Evolutionary conservation across 1,140 invertebrate genomes (phyloP).

Genomic region (Drosophila ananassae): DNA sequence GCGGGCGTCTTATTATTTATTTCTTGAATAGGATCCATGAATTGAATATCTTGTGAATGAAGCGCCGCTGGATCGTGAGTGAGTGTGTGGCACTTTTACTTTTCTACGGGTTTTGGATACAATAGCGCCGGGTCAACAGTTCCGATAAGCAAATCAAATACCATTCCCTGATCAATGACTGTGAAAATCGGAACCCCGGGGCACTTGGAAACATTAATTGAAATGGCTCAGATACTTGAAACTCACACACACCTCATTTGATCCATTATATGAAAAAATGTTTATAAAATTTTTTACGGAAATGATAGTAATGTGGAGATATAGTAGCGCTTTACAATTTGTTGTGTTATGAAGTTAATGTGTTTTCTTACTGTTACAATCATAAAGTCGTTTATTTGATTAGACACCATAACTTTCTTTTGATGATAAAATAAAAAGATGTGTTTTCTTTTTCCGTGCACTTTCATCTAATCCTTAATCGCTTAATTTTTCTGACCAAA

Average conservation of each 20-base stretch:
- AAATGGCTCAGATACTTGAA: constrained; percentile 14
- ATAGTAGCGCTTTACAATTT: neutral
- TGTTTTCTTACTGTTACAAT: neutral
- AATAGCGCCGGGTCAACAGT: constrained; percentile 32
- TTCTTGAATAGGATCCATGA: constrained; percentile 58
- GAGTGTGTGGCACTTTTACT: constrained; percentile 65
- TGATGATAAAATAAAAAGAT: neutral
- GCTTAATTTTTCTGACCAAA: neutral
- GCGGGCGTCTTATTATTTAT: constrained; percentile 46
- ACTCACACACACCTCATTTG: neutral
- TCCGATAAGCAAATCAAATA: constrained; percentile 34
- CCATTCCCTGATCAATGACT: constrained; percentile 38
- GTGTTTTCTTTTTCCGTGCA: neutral
- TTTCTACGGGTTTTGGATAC: constrained; percentile 36
- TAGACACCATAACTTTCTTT: neutral
- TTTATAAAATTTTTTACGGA: neutral
- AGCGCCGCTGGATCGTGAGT: constrained; percentile 58
- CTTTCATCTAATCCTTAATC: neutral
- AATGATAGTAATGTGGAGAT: neutral
- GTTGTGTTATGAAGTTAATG: neutral
- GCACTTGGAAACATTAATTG: constrained; percentile 36
- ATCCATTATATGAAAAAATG: neutral
- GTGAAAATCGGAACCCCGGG: constrained; percentile 30
- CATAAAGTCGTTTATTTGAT: neutral
- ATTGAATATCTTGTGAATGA: constrained; percentile 75